A percentile compares a stretch with the other conserved stretches of the same genome.
Evolutionary conservation across 2,113 vertebrate genomes (phyloP).

Genomic region (Bos javanicus): DNA sequence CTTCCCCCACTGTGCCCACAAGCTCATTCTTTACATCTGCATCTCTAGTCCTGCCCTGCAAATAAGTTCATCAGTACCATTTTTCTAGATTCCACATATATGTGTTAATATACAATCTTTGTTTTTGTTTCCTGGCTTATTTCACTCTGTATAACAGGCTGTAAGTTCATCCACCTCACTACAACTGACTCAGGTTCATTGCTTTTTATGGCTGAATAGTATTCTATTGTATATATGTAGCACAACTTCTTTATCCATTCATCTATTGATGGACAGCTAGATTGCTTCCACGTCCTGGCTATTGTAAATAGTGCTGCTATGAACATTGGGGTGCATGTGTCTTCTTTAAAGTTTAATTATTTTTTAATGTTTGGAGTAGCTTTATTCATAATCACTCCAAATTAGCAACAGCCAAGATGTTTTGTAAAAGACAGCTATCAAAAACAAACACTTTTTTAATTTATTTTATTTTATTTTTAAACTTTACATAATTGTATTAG

Average conservation of each 20-base stretch:
- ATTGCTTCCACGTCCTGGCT: accelerated
- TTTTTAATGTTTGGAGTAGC: not conserved
- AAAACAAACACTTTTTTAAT: not conserved
- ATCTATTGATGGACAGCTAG: too few relatives aligned
- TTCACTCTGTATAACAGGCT: not conserved
- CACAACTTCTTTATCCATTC: too few relatives aligned
- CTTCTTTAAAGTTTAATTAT: not conserved
- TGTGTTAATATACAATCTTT: not conserved
- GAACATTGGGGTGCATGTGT: not conserved
- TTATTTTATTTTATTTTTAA: too few relatives aligned
- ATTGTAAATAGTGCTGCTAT: not conserved
- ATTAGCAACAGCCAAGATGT: not conserved
- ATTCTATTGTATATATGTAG: too few relatives aligned
- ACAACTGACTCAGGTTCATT: too few relatives aligned
- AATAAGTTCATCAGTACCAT: not conserved
- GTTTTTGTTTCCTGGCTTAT: not conserved
- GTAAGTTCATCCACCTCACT: too few relatives aligned
- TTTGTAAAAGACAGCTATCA: not conserved
- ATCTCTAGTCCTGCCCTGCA: not conserved
- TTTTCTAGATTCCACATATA: not conserved
- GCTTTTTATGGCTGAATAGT: too few relatives aligned
- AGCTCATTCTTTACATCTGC: not conserved
- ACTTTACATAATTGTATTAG: too few relatives aligned
- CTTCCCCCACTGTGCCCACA: not conserved
- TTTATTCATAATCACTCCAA: not conserved